phyloP scores from a whole-genome alignment of 2,797 vertebrate species.

The Bufotes viridis region DNA sequence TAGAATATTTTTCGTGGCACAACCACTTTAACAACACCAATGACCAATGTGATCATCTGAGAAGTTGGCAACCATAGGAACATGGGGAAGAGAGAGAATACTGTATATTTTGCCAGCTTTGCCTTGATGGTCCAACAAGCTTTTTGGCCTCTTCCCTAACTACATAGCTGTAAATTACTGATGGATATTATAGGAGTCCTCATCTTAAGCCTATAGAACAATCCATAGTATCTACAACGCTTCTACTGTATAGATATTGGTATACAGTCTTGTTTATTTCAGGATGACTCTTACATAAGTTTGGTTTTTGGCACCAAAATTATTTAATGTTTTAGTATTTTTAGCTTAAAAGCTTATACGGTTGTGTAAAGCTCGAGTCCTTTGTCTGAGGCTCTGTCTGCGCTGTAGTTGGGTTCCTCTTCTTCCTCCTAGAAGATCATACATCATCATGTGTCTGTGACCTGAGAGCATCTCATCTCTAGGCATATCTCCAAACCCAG shows the following conservation, averaged over 20 bases:
- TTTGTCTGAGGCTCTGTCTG: constrained; percentile 4
- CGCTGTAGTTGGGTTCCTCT: not conserved
- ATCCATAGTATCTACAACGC: not conserved
- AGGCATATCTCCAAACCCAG: constrained; percentile 29
- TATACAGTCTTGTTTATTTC: not conserved
- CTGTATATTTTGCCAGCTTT: not conserved
- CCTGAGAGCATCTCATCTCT: not conserved
- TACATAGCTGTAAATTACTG: not conserved
- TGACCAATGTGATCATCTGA: not conserved
- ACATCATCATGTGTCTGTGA: constrained; percentile 30
- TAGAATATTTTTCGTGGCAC: no score
- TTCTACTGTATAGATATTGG: not conserved
- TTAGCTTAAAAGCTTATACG: not conserved
- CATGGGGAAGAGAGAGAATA: no score
- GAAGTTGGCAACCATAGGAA: no score
- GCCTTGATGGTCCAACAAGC: not conserved
- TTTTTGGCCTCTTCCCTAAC: not conserved
- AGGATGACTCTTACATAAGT: not conserved
- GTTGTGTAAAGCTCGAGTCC: not conserved
- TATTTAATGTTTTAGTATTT: not conserved
- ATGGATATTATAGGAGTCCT: not conserved
- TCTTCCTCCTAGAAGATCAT: constrained; percentile 19
- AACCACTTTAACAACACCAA: not conserved
- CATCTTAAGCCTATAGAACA: not conserved
- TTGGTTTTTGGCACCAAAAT: not conserved